Conservation (phyloP, 2,888 invertebrate species). For the Camponotus fellah region DNA sequence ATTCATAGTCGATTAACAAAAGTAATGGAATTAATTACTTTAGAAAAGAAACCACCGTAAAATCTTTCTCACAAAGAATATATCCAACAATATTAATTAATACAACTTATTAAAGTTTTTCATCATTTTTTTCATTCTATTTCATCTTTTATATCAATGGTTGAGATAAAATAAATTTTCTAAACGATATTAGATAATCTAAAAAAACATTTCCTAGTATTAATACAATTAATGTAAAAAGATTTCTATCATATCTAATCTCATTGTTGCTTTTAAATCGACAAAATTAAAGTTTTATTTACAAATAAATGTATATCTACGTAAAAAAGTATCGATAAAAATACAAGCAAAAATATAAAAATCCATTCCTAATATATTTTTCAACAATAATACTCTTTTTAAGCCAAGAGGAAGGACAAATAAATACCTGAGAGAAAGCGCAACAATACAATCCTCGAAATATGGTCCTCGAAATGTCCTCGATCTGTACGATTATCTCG, state of each 20-base stretch:
- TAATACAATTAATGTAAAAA: neutral
- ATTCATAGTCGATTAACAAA: neutral
- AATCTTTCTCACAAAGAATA: neutral
- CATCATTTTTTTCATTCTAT: neutral
- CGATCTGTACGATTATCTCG: neutral
- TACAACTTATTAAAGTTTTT: neutral
- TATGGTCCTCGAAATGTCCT: neutral
- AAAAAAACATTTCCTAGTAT: neutral
- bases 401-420: neutral
- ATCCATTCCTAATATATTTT: neutral
- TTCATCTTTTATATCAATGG: neutral
- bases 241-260: neutral
- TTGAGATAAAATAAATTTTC: neutral
- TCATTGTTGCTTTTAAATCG: neutral
- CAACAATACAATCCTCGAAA: neutral
- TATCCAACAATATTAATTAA: neutral
- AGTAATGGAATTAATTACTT: neutral
- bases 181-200: neutral
- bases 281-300: neutral
- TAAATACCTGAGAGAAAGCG: constrained; percentile 14
- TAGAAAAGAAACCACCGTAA: neutral
- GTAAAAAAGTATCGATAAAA: neutral
- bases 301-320: neutral
- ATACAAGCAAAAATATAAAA: no score
- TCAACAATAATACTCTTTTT: neutral